Base-by-base conservation (phyloP, 2,888 invertebrate genomes). In the Campaea margaritaria region DNA sequence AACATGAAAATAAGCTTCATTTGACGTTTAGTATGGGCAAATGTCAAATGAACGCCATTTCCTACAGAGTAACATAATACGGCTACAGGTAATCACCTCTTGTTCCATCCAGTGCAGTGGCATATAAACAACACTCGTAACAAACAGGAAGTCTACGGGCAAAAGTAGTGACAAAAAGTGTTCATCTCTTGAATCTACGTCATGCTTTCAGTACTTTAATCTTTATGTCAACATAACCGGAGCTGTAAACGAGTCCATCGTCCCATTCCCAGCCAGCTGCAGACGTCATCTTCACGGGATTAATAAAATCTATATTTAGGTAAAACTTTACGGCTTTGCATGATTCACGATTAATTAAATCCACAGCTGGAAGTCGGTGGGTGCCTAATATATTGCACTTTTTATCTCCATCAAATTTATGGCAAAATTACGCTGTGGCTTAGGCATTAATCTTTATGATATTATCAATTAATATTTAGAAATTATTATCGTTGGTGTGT, bases 301-400 rank as follows among this genome's bases (percentile, higher is more conserved):
- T n/a, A n/a, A n/a, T 14, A 42, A 12, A 49, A 39, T 54, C 54
- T 59, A 59, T 49, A 49, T 59, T 59, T 59, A 54, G 59, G 41
- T 27, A 53, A 49, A 59, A 31, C 38, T 36, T 52, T 51, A 13
- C 16, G 0, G 31, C 31, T 31, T 27, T 5, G 11, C 21, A 16
- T 15, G 1, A 16, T 11, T 27, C 15, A 47, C 47, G 52, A 47
- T 39, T 58, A 38, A 58, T 53, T 48, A 13, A n/a, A 39, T 28
- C 14, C 39, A 8, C 52, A 39, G 52, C 47, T 58, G 57, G 7
- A 44, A 58, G 46, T 34, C 42, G 12, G 36, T 2, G 14, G 39
- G 14, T 47, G n/a, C n/a, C n/a, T n/a, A 45, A 44, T 46, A 36
- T 36, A 34, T 49, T 44, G 11, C 8, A 50, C 15, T 14, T 47